phyloP scores from a whole-genome alignment of 2,797 vertebrate genomes.

The Lates japonicus region DNA sequence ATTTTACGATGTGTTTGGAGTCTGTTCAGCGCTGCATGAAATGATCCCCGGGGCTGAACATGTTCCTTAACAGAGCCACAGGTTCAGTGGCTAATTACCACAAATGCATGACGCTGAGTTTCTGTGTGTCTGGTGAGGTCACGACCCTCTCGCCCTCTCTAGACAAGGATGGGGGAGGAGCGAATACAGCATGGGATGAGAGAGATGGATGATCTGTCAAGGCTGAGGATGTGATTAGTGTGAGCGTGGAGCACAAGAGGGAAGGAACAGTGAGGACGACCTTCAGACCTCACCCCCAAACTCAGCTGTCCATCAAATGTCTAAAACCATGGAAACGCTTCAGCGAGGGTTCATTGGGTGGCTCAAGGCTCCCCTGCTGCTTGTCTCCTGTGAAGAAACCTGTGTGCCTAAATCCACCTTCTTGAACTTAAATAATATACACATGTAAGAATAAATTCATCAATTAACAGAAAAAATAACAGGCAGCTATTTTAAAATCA shows the following conservation, averaged over 20 bases:
- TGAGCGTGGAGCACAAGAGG: slow-evolving; percentile 29
- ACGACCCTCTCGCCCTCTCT: slow-evolving; percentile 28
- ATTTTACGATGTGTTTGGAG: background rate
- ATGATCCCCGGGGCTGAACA: background rate
- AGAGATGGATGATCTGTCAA: slow-evolving; percentile 59
- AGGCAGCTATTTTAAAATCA: background rate
- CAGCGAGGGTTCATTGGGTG: slow-evolving; percentile 25
- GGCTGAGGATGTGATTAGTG: slow-evolving; percentile 63
- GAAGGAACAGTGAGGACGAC: slow-evolving; percentile 39
- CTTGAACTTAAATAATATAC: background rate
- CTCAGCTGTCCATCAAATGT: slow-evolving; percentile 66
- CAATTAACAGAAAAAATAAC: background rate
- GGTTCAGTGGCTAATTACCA: slow-evolving; percentile 27
- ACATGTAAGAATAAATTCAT: background rate
- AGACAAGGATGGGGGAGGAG: slow-evolving; percentile 19
- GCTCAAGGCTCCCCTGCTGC: slow-evolving; percentile 6
- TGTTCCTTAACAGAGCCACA: slow-evolving; percentile 10
- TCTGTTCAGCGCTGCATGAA: slow-evolving; percentile 4
- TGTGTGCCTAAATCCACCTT: background rate
- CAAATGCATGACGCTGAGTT: slow-evolving; percentile 19
- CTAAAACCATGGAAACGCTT: slow-evolving; percentile 46
- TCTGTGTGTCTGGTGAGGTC: slow-evolving; percentile 21
- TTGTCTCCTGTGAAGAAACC: slow-evolving; percentile 9
- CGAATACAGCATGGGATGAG: background rate
- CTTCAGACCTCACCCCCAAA: slow-evolving; percentile 57